Evolutionary conservation across 2,113 vertebrate genomes (phyloP).

Genomic region (Poecile atricapillus): DNA sequence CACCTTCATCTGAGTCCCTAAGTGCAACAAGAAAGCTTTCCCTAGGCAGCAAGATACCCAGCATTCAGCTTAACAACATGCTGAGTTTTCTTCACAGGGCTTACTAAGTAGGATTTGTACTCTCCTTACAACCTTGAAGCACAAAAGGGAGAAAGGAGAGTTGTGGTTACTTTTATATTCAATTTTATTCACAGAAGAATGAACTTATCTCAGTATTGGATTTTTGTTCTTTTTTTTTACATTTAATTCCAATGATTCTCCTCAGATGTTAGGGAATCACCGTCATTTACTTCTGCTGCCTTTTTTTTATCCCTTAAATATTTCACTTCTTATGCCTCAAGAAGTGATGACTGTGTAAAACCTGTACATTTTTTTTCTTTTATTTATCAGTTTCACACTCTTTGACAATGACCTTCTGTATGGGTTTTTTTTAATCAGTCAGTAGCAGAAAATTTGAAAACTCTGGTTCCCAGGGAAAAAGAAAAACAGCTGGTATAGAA

Average conservation of each 20-base stretch:
- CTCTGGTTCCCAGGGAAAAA: background rate
- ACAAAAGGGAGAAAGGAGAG: background rate
- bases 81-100: background rate
- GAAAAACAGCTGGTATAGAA: background rate
- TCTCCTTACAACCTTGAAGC: background rate
- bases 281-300: background rate
- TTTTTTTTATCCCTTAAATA: background rate
- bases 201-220: background rate
- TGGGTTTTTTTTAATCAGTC: background rate
- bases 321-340: background rate
- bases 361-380: background rate
- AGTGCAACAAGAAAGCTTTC: background rate
- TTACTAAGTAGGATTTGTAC: background rate
- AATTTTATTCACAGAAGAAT: background rate
- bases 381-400: background rate
- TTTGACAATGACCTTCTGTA: background rate
- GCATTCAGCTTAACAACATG: background rate
- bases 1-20: background rate
- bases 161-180: background rate
- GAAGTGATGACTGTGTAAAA: background rate
- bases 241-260: background rate
- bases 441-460: background rate
- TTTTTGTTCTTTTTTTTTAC: background rate
- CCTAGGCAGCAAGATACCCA: background rate
- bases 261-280: background rate